These are phyloP conservation scores for Perognathus longimembris DNA, from an alignment of 2,113 vertebrate genomes.

Conservation along the genomic window DNA sequence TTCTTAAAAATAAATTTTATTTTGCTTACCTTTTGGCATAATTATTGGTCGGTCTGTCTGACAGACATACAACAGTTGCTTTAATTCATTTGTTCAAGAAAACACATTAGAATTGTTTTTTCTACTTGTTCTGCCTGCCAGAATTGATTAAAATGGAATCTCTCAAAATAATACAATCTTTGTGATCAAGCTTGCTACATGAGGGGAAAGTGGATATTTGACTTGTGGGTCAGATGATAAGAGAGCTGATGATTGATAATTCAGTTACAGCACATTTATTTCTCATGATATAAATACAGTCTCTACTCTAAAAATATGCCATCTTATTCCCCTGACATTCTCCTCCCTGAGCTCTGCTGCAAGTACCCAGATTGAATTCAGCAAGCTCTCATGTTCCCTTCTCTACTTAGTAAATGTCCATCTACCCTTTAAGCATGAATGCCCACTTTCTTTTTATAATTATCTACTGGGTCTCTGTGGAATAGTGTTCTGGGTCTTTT, in stretches of 20 bases:
- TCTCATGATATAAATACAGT: not conserved
- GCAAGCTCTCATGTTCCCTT: not conserved
- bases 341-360: not conserved
- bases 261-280: constrained; percentile 13
- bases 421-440: not conserved
- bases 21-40: not conserved
- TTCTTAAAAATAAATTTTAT: not conserved
- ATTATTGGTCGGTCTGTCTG: not conserved
- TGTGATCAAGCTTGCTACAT: not conserved
- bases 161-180: constrained; percentile 35
- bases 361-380: not conserved
- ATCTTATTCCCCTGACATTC: not conserved
- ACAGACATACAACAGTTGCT: not conserved
- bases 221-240: not conserved
- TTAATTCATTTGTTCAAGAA: constrained; percentile 9
- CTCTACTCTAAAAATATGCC: constrained; percentile 25
- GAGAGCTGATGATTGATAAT: constrained; percentile 19
- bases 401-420: not conserved
- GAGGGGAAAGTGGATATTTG: not conserved
- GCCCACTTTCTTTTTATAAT: not conserved
- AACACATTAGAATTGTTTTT: not conserved
- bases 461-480: not conserved
- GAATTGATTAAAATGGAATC: constrained; percentile 13
- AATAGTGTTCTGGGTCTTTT: not conserved
- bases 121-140: not conserved